A percentile compares a stretch with the other conserved stretches of the same genome.
Evolutionary conservation across 2,113 vertebrate genomes (phyloP).

Genomic region (Xenopus borealis): DNA sequence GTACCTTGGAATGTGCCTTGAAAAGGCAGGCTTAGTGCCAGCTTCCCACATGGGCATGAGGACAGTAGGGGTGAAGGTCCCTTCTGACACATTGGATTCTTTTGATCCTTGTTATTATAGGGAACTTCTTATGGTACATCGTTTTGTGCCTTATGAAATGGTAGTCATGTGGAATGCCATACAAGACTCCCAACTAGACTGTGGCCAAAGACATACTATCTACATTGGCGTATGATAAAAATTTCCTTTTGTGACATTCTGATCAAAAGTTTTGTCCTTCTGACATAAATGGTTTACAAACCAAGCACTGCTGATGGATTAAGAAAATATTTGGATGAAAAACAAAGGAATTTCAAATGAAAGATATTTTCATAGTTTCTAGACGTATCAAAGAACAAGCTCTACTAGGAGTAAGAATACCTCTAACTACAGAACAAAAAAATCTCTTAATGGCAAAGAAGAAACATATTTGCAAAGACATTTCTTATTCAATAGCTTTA

Average conservation of each 20-base stretch:
- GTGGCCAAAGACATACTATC: constrained; percentile 38
- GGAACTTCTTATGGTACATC: constrained; percentile 73
- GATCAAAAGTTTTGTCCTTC: too few relatives aligned
- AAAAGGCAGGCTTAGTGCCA: constrained; percentile 58
- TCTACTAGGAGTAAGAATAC: too few relatives aligned
- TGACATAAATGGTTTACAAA: too few relatives aligned
- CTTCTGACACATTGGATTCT: constrained; percentile 37
- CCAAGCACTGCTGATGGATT: too few relatives aligned
- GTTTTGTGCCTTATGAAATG: constrained; percentile 64
- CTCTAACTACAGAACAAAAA: too few relatives aligned
- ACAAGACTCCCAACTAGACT: constrained; percentile 53
- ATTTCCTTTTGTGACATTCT: not conserved
- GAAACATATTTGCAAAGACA: too few relatives aligned
- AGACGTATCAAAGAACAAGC: too few relatives aligned
- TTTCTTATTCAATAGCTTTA: too few relatives aligned
- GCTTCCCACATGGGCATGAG: constrained; percentile 57
- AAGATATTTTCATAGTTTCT: too few relatives aligned
- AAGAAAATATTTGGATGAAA: too few relatives aligned
- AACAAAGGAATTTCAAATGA: too few relatives aligned
- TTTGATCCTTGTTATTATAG: constrained; percentile 70
- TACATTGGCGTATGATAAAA: constrained; percentile 65
- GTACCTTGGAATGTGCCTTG: constrained; percentile 74
- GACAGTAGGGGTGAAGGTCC: constrained; percentile 51
- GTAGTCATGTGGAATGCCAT: constrained; percentile 70
- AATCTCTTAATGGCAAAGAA: too few relatives aligned